phyloP scores from a whole-genome alignment of 2,797 vertebrate genomes.

The Linurgus olivaceus region DNA sequence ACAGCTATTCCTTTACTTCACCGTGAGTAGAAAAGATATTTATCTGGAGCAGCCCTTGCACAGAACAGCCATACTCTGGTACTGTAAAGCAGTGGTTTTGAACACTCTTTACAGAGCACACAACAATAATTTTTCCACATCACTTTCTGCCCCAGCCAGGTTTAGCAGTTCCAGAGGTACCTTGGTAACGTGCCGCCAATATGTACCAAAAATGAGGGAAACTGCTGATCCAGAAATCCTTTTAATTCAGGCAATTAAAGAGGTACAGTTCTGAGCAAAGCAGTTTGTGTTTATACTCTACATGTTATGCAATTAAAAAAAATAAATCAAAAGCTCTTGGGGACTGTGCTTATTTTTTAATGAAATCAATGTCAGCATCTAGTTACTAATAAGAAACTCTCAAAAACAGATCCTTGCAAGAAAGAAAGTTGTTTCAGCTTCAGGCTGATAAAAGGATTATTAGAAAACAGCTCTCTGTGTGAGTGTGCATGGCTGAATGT shows the following conservation, averaged over 20 bases:
- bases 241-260: conserved; percentile 7
- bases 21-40: background rate
- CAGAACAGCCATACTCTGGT: background rate
- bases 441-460: conserved; percentile 43
- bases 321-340: background rate
- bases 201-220: background rate
- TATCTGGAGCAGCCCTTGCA: background rate
- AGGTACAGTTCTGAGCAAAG: background rate
- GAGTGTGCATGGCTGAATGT: background rate
- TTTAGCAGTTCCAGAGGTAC: background rate
- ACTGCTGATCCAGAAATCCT: background rate
- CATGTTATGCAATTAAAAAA: conserved; percentile 3
- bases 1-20: background rate
- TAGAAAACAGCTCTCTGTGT: background rate
- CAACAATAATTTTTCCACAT: background rate
- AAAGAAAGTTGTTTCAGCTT: conserved; percentile 31
- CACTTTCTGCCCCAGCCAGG: background rate
- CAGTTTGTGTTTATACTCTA: background rate
- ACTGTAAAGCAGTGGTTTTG: background rate
- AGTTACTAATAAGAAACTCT: conserved; percentile 42
- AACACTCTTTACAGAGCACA: background rate
- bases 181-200: background rate
- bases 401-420: conserved; percentile 6
- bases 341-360: conserved; percentile 6
- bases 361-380: conserved; percentile 44